Base-by-base conservation (phyloP, 2,888 invertebrate species). In the Rhingia rostrata region DNA sequence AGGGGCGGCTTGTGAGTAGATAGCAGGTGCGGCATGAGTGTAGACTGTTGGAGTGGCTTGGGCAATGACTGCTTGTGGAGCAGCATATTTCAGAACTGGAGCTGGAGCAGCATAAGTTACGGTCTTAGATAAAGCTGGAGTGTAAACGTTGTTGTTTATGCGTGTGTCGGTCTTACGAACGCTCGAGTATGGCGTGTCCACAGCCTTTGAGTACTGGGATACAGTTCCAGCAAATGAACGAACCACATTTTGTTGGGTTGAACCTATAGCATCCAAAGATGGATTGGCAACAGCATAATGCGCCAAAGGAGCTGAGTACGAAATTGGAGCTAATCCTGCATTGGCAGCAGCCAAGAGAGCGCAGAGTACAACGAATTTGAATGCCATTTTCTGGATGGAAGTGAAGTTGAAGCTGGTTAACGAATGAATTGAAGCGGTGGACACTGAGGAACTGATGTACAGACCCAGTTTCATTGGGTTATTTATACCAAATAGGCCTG, bases 111-210 rank as follows among this genome's bases (percentile, higher is more conserved):
- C 87, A 72, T 87, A 85, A 10, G 87, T 66, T 7, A 87, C 49
- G n/a, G 88, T 87, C 67, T 89, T 88, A 51, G 86, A 75, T 9
- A 84, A 64, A 41, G 86, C 66, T 43, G 87, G 88, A 4, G 86
- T 86, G 67, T 85, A 85, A 6, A 86, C 86, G 10, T 86, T 88
- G 88, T 93, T 93, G 90, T 92, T 93, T 90, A 92, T 90, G 84
- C 93, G 92, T 80, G 93, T 93, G 88, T 93, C 93, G 88, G 90
- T 91, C 90, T 93, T 93, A 87, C 93, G 93, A 39, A 94, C 93
- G 88, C 93, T 93, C 86, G 93, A 93, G 92, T 93, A 94, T 70
- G 94, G 93, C 63, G 93, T 93, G 88, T 94, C 93, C 37, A 93
- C 93, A 67, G 93, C 93, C 90, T 94, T 94, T 87, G 93, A 92